Percentiles rank a stretch among this genome's conserved stretches.
Conservation (phyloP, 2,113 vertebrate genomes). For the Dendrocopos noguchii region DNA sequence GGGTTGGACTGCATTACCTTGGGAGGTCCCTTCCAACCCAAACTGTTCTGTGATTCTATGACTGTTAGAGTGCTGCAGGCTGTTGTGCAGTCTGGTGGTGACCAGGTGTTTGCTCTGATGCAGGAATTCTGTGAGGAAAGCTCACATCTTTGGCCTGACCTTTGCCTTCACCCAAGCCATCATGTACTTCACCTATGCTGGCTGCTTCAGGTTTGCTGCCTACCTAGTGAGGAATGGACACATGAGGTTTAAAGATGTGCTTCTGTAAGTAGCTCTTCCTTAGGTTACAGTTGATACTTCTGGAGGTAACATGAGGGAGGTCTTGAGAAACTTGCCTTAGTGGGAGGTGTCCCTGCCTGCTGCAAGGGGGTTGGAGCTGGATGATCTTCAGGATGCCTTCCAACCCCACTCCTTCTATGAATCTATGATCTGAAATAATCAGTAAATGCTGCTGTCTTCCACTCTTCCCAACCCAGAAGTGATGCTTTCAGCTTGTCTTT, state of each 20-base stretch:
- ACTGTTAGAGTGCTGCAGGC: too few species aligned
- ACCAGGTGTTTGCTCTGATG: constrained; percentile 4
- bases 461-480: neutral
- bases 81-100: neutral
- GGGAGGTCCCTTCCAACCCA: too few species aligned
- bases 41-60: too few species aligned
- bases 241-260: constrained; percentile 80
- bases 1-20: too few species aligned
- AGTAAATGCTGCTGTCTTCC: neutral
- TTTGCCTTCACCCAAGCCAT: constrained; percentile 88
- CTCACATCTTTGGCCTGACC: constrained; percentile 83
- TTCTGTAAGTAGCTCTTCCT: constrained; percentile 82
- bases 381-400: too few species aligned
- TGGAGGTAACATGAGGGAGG: neutral
- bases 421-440: neutral
- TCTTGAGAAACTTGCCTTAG: too few species aligned
- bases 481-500: neutral
- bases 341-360: too few species aligned
- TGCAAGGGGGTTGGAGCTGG: too few species aligned
- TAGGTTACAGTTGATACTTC: neutral
- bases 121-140: constrained; percentile 85
- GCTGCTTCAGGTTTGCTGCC: constrained; percentile 86
- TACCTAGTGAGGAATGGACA: constrained; percentile 79
- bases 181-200: constrained; percentile 87
- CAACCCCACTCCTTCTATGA: too few species aligned